Evolutionary conservation across 2,888 invertebrate genomes (phyloP).

Genomic region (Papilio demoleus): DNA sequence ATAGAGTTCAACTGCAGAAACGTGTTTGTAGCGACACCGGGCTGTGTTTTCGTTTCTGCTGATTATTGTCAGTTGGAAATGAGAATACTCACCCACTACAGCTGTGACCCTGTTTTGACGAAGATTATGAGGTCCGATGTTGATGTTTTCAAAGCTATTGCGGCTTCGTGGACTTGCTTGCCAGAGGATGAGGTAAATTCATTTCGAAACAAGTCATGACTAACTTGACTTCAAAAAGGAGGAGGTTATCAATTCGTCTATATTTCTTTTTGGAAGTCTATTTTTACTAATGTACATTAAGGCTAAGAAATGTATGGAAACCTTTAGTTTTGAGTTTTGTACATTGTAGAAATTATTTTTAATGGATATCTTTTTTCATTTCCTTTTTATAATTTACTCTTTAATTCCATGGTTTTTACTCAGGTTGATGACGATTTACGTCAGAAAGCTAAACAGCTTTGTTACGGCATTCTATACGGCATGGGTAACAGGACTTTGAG

Average conservation of each 20-base stretch:
- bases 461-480: conserved; percentile 98
- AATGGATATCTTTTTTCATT: too few relatives aligned
- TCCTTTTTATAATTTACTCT: neutral
- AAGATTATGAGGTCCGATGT: conserved; percentile 86
- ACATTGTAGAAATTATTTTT: too few relatives aligned
- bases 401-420: neutral
- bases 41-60: conserved; percentile 90
- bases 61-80: conserved; percentile 99
- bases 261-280: too few relatives aligned
- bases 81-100: conserved; percentile 95
- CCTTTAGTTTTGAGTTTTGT: too few relatives aligned
- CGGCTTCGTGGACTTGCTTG: conserved; percentile 92
- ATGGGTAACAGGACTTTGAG: conserved; percentile 94
- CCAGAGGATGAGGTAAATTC: conserved; percentile 83
- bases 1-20: conserved; percentile 86
- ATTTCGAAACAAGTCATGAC: neutral
- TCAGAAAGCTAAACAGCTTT: conserved; percentile 95
- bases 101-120: conserved; percentile 88
- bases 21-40: conserved; percentile 85
- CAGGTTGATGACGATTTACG: conserved; percentile 90
- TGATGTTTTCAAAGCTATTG: conserved; percentile 94
- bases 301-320: too few relatives aligned
- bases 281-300: too few relatives aligned
- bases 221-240: too few relatives aligned
- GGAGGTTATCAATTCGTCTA: too few relatives aligned